These are phyloP conservation scores for Pongo abelii DNA, from an alignment of 2,113 vertebrate genomes.

Conservation along the genomic window DNA sequence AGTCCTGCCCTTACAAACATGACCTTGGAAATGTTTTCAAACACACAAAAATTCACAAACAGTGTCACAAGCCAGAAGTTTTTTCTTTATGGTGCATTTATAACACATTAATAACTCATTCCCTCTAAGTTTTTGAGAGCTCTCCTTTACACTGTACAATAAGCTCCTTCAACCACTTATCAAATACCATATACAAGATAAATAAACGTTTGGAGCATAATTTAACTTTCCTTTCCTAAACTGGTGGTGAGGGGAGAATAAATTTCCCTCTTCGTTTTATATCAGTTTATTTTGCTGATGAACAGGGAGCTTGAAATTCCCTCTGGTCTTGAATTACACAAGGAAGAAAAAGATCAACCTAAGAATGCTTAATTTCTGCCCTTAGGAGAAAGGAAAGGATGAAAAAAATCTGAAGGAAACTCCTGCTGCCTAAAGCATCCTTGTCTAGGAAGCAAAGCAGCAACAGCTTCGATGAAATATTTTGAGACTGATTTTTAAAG, in stretches of 20 bases:
- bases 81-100: neutral
- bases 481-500: neutral
- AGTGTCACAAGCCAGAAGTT: neutral
- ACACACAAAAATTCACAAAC: neutral
- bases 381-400: neutral
- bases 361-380: neutral
- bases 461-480: neutral
- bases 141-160: neutral
- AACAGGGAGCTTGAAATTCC: neutral
- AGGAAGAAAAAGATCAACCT: neutral
- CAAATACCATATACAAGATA: neutral
- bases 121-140: neutral
- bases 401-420: neutral
- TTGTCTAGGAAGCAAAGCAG: neutral
- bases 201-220: neutral
- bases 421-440: neutral
- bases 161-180: neutral
- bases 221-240: neutral
- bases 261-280: neutral
- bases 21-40: conserved; percentile 35
- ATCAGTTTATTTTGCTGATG: neutral
- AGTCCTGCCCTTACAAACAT: neutral
- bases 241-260: neutral
- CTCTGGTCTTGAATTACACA: neutral
- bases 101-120: neutral